phyloP scores from a whole-genome alignment of 1,140 invertebrate genomes.

The Papilio polytes region DNA sequence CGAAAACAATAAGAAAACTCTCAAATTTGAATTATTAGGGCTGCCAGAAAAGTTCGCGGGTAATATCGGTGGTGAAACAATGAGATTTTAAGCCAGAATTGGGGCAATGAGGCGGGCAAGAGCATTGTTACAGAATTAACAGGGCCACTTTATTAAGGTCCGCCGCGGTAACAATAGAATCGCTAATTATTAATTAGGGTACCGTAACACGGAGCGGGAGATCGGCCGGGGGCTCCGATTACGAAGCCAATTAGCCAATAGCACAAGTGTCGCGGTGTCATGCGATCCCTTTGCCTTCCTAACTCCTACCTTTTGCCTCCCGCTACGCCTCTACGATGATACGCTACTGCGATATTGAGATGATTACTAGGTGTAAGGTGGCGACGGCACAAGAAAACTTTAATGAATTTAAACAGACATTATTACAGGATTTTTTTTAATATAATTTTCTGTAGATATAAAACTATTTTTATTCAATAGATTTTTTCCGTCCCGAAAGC shows the following conservation, averaged over 20 bases:
- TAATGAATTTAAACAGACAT: not conserved
- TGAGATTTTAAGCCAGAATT: conserved; percentile 4
- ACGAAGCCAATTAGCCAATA: conserved; percentile 65
- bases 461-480: not conserved
- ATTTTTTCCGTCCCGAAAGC: not conserved
- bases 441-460: not conserved
- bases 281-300: conserved; percentile 38
- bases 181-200: conserved; percentile 77
- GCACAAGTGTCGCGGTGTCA: conserved; percentile 63
- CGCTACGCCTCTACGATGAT: not conserved
- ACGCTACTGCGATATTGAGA: not conserved
- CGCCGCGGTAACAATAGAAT: conserved; percentile 58
- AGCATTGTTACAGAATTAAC: conserved; percentile 57
- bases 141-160: conserved; percentile 54
- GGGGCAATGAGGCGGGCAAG: conserved; percentile 3
- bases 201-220: conserved; percentile 53
- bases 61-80: conserved; percentile 9
- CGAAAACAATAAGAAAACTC: not conserved
- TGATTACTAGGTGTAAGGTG: not conserved
- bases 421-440: not conserved
- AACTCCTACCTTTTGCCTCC: not conserved
- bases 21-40: conserved; percentile 8
- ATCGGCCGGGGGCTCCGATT: conserved; percentile 61
- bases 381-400: not conserved
- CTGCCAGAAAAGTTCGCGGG: conserved; percentile 1